A percentile compares a stretch with the other conserved stretches of the same genome.
Evolutionary conservation across 2,888 invertebrate genomes (phyloP).

Genomic region (Lithosia quadra): DNA sequence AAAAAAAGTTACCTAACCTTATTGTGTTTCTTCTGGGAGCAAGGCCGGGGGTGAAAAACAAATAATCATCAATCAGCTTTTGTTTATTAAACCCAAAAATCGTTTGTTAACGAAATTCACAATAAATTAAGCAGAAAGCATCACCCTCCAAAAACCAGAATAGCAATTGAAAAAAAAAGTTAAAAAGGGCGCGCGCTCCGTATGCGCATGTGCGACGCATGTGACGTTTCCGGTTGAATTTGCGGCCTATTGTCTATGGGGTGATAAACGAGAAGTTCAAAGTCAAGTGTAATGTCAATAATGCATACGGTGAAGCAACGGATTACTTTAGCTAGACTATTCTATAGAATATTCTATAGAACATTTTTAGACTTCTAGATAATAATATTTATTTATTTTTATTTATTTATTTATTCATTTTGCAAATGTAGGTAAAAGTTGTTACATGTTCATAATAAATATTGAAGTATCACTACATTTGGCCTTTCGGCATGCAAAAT

Average conservation of each 20-base stretch:
- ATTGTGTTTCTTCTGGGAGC: slow-evolving; percentile 16
- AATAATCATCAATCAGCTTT: slow-evolving; percentile 27
- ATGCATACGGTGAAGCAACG: not conserved
- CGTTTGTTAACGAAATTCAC: slow-evolving; percentile 53
- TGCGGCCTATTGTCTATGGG: slow-evolving; percentile 70
- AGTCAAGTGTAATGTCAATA: slow-evolving; percentile 48
- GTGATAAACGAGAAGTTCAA: slow-evolving; percentile 62
- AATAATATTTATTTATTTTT: too few species aligned
- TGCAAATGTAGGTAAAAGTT: too few species aligned
- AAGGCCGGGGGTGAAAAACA: slow-evolving; percentile 26
- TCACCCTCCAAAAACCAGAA: slow-evolving; percentile 73
- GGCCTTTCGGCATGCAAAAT: too few species aligned
- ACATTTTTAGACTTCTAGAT: not conserved
- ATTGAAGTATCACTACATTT: too few species aligned
- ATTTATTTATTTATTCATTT: too few species aligned
- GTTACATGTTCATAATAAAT: too few species aligned
- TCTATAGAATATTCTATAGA: not conserved
- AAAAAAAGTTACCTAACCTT: slow-evolving; percentile 10
- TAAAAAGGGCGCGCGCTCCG: slow-evolving; percentile 77
- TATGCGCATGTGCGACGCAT: slow-evolving; percentile 80
- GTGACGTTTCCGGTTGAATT: slow-evolving; percentile 84
- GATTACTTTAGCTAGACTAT: too few species aligned
- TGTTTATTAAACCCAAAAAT: slow-evolving; percentile 32
- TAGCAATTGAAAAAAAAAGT: slow-evolving; percentile 68
- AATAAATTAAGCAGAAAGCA: slow-evolving; percentile 75